phyloP scores from a whole-genome alignment of 2,888 invertebrate genomes.

The Harmothoe impar region DNA sequence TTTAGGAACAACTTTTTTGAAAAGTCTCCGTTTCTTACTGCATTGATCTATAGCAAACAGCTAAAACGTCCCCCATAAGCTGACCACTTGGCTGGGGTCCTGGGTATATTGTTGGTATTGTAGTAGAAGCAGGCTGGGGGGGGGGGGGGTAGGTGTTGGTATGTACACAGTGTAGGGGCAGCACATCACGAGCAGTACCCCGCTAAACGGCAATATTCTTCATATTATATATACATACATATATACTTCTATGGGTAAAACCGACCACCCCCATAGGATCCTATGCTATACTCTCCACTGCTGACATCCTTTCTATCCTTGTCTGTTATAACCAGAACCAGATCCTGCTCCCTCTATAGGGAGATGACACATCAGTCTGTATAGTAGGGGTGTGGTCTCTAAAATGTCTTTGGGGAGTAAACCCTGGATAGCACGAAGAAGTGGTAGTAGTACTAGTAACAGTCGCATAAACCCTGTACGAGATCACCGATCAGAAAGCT shows the following conservation, averaged over 20 bases:
- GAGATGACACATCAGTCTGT: background rate
- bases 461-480: slow-evolving; percentile 22
- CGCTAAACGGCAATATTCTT: background rate
- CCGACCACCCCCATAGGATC: background rate
- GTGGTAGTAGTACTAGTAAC: background rate
- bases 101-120: background rate
- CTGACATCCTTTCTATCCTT: background rate
- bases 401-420: slow-evolving; percentile 3
- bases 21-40: too few species aligned
- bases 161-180: slow-evolving; percentile 15
- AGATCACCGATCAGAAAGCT: background rate
- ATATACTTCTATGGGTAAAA: background rate
- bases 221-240: background rate
- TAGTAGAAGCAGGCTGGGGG: background rate
- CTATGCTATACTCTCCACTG: background rate
- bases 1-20: too few species aligned
- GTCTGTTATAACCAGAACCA: background rate
- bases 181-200: background rate
- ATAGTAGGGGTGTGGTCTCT: background rate
- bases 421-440: slow-evolving; percentile 6
- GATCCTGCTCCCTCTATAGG: background rate
- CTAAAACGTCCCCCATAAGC: background rate
- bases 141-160: background rate
- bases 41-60: background rate
- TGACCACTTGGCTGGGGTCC: background rate